phyloP scores from a whole-genome alignment of 2,888 invertebrate genomes.

The Andrena camellia region DNA sequence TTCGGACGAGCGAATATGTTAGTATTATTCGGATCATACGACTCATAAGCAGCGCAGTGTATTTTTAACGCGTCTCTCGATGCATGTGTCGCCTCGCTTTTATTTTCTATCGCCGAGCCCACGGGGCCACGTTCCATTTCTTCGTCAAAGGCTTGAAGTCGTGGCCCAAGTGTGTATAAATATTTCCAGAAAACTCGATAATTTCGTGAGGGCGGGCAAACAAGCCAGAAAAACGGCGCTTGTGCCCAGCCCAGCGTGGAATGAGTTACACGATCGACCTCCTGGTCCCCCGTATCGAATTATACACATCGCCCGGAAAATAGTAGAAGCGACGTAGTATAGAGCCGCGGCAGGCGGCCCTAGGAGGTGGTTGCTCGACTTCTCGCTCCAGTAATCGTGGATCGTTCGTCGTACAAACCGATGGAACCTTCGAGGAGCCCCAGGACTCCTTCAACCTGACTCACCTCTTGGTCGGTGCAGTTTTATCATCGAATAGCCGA shows the following conservation, averaged over 20 bases:
- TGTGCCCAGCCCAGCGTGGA: slow-evolving; percentile 74
- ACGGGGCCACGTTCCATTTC: slow-evolving; percentile 38
- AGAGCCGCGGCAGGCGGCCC: slow-evolving; percentile 46
- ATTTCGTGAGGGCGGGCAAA: slow-evolving; percentile 58
- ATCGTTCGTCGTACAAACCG: slow-evolving; percentile 76
- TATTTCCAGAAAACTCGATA: slow-evolving; percentile 67
- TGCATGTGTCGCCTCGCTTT: slow-evolving; percentile 16
- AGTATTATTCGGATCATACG: too few species aligned
- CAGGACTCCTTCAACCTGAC: slow-evolving; percentile 7
- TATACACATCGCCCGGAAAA: slow-evolving; percentile 59
- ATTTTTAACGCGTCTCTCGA: background rate
- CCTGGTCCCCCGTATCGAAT: slow-evolving; percentile 62
- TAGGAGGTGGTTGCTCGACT: slow-evolving; percentile 70
- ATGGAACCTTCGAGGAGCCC: slow-evolving; percentile 38
- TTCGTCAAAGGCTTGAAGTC: slow-evolving; percentile 49
- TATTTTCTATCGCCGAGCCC: slow-evolving; percentile 3
- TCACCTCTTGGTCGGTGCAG: background rate
- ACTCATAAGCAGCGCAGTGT: too few species aligned
- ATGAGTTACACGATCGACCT: slow-evolving; percentile 72
- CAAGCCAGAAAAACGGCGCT: slow-evolving; percentile 64
- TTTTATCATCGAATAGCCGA: slow-evolving; percentile 17
- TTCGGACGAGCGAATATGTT: too few species aligned
- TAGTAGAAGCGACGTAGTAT: slow-evolving; percentile 63
- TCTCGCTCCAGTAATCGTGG: slow-evolving; percentile 79
- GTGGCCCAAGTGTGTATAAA: slow-evolving; percentile 44